Conservation (phyloP, 2,113 vertebrate species). For the Ceratotherium simum region DNA sequence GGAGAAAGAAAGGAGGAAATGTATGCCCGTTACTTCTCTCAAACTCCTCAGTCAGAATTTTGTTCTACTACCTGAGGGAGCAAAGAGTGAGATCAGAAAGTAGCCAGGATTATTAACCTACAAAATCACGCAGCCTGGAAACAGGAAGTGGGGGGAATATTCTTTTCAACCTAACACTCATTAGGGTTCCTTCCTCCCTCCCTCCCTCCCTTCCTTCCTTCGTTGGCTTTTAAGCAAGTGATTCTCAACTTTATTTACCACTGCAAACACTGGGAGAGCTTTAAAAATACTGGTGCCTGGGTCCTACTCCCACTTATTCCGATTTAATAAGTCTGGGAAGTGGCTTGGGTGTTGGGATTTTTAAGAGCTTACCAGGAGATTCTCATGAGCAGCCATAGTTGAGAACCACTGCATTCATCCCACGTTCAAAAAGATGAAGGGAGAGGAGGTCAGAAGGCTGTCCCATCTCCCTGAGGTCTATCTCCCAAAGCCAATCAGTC, state of each 20-base stretch:
- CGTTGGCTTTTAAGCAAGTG: neutral
- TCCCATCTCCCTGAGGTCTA: neutral
- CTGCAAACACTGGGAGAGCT: neutral
- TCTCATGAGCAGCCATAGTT: neutral
- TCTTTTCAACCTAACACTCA: neutral
- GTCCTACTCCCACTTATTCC: neutral
- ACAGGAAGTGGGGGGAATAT: neutral
- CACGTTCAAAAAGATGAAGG: neutral
- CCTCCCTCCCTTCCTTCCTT: neutral
- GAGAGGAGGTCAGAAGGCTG: neutral
- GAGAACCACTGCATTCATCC: neutral
- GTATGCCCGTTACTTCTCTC: neutral
- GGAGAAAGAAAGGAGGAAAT: neutral
- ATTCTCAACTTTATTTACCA: neutral
- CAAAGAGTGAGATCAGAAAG: neutral
- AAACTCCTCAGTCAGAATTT: neutral
- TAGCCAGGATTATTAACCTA: neutral
- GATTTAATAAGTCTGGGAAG: neutral
- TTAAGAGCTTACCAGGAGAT: neutral
- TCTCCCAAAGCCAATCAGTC: neutral
- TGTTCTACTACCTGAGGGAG: neutral
- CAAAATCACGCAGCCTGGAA: neutral
- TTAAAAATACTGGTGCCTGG: neutral
- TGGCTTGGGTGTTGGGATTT: neutral
- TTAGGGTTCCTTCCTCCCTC: neutral